phyloP scores from a whole-genome alignment of 2,113 vertebrate species.

The Trinectes maculatus region DNA sequence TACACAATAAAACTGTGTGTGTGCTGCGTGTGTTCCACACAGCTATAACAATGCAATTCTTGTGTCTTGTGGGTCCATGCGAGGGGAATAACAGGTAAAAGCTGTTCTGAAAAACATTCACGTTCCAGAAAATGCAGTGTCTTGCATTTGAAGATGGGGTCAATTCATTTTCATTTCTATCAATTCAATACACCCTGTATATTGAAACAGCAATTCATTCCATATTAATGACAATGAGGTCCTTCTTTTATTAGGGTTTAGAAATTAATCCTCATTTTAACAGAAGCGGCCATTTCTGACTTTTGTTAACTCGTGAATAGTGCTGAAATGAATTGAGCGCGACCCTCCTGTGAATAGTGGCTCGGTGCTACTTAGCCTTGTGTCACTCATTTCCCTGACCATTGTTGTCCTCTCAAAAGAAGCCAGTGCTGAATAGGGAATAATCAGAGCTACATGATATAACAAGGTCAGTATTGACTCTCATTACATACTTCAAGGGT shows the following conservation, averaged over 20 bases:
- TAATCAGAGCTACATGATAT: slow-evolving; percentile 28
- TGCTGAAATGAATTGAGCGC: slow-evolving; percentile 44
- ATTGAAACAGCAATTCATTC: slow-evolving; percentile 45
- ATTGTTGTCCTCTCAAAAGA: slow-evolving; percentile 42
- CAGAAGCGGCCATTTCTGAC: slow-evolving; percentile 6
- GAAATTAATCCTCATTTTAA: slow-evolving; percentile 40
- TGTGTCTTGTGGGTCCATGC: slow-evolving; percentile 13
- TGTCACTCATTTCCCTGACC: slow-evolving; percentile 51
- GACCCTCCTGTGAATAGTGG: slow-evolving; percentile 40
- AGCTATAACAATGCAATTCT: slow-evolving; percentile 45
- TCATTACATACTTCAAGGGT: slow-evolving; percentile 16
- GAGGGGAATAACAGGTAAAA: slow-evolving; percentile 39
- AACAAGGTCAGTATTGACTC: slow-evolving; percentile 59
- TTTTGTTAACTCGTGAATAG: slow-evolving; percentile 35
- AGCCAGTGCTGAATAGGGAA: slow-evolving; percentile 30
- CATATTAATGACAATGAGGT: slow-evolving; percentile 51
- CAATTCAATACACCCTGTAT: slow-evolving; percentile 25
- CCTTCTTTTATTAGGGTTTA: slow-evolving; percentile 27
- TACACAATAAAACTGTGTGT: slow-evolving; percentile 40
- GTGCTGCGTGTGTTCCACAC: slow-evolving; percentile 1
- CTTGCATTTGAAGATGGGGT: slow-evolving; percentile 33
- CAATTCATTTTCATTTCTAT: slow-evolving; percentile 37
- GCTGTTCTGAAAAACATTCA: slow-evolving; percentile 44
- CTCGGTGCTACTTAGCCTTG: slow-evolving; percentile 48
- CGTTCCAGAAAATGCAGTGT: slow-evolving; percentile 32